Evolutionary conservation across 1,140 invertebrate genomes (phyloP).

Genomic region (Theocolax elegans): DNA sequence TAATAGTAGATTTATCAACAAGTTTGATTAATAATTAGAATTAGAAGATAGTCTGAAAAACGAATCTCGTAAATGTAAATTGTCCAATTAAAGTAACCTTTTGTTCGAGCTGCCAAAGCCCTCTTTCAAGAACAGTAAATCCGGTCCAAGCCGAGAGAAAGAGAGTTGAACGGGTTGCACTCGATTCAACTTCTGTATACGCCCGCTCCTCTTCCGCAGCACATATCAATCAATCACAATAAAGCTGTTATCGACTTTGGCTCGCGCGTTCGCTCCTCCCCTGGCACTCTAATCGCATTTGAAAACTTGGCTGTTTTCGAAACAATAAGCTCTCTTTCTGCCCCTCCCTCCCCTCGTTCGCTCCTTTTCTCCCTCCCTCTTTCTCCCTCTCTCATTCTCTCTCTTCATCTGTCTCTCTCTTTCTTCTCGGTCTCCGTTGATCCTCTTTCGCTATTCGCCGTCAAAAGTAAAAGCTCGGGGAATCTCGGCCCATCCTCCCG

Average conservation of each 20-base stretch:
- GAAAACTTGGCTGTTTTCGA: conserved; percentile 39
- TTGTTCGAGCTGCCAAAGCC: background rate
- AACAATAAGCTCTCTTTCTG: conserved; percentile 34
- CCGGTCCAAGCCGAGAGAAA: background rate
- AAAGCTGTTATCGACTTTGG: conserved; percentile 36
- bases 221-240: conserved; percentile 38
- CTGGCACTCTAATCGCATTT: conserved; percentile 35
- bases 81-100: conserved; percentile 1
- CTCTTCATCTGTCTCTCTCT: conserved; percentile 2
- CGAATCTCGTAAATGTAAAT: background rate
- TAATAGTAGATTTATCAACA: too few relatives aligned
- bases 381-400: too few relatives aligned
- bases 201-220: background rate
- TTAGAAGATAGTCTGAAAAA: too few relatives aligned
- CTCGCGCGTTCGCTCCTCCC: background rate
- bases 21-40: too few relatives aligned
- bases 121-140: conserved; percentile 8
- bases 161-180: background rate
- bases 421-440: too few relatives aligned
- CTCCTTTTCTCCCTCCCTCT: too few relatives aligned
- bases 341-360: too few relatives aligned
- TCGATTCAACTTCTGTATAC: background rate
- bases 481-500: background rate
- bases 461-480: conserved; percentile 37
- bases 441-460: background rate